Conservation (phyloP, 2,888 invertebrate genomes). For the Caenorhabditis becei region DNA sequence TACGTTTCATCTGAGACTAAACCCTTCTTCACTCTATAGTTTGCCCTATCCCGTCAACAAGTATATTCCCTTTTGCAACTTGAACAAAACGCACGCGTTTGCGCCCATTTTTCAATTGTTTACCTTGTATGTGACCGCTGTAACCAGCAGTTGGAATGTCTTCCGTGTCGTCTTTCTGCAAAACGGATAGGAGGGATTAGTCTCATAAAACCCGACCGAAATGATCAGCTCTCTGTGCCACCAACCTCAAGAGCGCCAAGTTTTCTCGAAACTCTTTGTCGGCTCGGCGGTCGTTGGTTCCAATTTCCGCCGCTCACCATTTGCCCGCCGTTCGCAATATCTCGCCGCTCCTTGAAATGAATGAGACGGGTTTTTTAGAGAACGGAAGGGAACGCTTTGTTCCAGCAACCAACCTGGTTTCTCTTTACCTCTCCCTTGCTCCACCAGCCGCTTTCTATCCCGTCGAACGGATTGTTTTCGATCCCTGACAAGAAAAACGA, state of each 20-base stretch:
- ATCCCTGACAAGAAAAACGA: slow-evolving; percentile 50
- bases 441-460: slow-evolving; percentile 72
- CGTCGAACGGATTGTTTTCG: slow-evolving; percentile 73
- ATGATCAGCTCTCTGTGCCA: slow-evolving; percentile 5
- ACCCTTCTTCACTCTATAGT: not conserved
- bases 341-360: slow-evolving; percentile 64
- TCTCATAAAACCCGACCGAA: slow-evolving; percentile 25
- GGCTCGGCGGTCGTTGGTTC: slow-evolving; percentile 61
- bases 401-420: slow-evolving; percentile 64
- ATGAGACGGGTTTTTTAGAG: slow-evolving; percentile 17
- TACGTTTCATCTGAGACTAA: not conserved
- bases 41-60: not conserved
- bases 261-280: slow-evolving; percentile 52
- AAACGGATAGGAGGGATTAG: slow-evolving; percentile 29
- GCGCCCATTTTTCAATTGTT: not conserved
- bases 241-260: slow-evolving; percentile 54
- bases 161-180: slow-evolving; percentile 61
- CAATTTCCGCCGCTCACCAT: slow-evolving; percentile 65
- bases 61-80: not conserved
- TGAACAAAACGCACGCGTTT: slow-evolving; percentile 4
- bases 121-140: slow-evolving; percentile 73
- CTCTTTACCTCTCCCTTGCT: slow-evolving; percentile 73
- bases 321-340: slow-evolving; percentile 67
- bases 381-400: slow-evolving; percentile 30
- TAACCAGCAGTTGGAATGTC: slow-evolving; percentile 73